These are phyloP conservation scores for Elephantulus edwardii DNA, from an alignment of 2,113 vertebrate species.

Conservation along the genomic window DNA sequence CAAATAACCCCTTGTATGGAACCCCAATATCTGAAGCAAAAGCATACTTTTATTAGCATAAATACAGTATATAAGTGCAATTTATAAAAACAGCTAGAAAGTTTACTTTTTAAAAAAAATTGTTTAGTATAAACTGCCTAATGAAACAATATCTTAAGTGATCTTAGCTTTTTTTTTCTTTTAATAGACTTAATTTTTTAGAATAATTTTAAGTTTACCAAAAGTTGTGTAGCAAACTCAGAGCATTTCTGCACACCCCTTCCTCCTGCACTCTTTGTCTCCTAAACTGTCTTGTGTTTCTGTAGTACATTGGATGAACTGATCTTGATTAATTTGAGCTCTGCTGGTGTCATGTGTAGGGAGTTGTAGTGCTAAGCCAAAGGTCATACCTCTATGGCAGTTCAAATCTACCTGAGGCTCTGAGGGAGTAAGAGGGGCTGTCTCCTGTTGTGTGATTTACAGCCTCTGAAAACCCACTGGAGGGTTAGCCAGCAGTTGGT, in stretches of 20 bases:
- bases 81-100: too few species aligned
- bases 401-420: too few species aligned
- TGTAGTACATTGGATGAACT: background rate
- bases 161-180: background rate
- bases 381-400: too few species aligned
- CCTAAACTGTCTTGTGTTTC: background rate
- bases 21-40: background rate
- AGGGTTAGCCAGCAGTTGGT: too few species aligned
- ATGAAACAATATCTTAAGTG: slow-evolving; percentile 1
- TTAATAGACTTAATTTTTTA: background rate
- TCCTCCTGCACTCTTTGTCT: background rate
- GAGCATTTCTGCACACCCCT: background rate
- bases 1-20: slow-evolving; percentile 13
- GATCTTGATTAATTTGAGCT: background rate
- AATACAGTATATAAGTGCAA: too few species aligned
- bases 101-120: background rate
- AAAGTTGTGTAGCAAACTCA: background rate
- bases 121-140: slow-evolving; percentile 1
- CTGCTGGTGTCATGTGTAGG: too few species aligned
- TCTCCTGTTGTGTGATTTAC: too few species aligned
- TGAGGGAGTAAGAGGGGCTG: too few species aligned
- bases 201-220: background rate
- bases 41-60: slow-evolving; percentile 7
- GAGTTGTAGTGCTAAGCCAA: too few species aligned
- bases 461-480: too few species aligned